Evolutionary conservation across 2,113 vertebrate genomes (phyloP).

Genomic region (Zosterops borbonicus): DNA sequence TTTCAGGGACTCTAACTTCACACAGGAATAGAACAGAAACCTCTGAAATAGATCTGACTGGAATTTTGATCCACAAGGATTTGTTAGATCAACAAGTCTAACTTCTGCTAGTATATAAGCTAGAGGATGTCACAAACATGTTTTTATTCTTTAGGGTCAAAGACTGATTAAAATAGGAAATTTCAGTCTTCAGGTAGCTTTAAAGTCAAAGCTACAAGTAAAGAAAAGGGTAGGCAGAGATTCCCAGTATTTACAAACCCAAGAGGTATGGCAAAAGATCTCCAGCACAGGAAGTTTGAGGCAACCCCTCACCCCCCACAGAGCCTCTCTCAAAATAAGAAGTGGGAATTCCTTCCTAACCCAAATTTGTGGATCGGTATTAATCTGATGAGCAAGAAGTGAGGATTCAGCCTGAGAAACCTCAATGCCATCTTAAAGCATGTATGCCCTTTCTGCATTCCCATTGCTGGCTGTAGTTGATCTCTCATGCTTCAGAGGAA

Average conservation of each 20-base stretch:
- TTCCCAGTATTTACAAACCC: not conserved
- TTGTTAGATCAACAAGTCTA: not conserved
- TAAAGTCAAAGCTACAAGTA: not conserved
- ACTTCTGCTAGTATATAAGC: not conserved
- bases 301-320: fast-evolving
- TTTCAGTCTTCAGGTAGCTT: not conserved
- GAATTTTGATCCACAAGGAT: not conserved
- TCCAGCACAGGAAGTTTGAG: not conserved
- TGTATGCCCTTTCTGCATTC: not conserved
- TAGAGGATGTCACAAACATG: not conserved
- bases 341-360: not conserved
- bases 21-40: not conserved
- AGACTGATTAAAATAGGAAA: not conserved
- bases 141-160: not conserved
- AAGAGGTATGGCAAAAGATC: not conserved
- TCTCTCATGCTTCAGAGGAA: not conserved
- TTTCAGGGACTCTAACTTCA: not conserved
- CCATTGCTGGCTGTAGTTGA: not conserved
- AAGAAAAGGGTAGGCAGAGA: not conserved
- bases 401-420: not conserved
- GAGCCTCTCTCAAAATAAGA: not conserved
- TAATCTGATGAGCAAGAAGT: not conserved
- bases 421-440: not conserved
- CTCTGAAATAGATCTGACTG: not conserved
- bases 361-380: not conserved